These are phyloP conservation scores for Harlomillsia oculata DNA, from an alignment of 1,140 invertebrate species.

Conservation along the genomic window DNA sequence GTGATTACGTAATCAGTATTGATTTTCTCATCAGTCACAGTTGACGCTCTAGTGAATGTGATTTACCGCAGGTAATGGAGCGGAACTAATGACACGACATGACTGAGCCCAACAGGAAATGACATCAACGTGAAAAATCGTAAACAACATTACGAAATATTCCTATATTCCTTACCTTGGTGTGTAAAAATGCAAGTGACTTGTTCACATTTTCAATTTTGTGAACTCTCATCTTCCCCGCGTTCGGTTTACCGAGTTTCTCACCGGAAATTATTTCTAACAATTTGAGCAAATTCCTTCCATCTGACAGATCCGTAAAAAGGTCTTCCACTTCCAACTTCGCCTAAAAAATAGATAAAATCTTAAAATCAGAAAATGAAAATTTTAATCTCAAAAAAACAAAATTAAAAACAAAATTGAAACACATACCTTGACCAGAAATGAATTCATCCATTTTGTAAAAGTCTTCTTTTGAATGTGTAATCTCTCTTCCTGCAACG, in stretches of 20 bases:
- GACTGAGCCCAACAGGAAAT: no score
- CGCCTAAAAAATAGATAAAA: constrained; percentile 47
- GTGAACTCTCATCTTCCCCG: constrained; percentile 93
- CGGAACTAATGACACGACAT: no score
- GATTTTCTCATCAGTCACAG: no score
- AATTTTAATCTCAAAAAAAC: not conserved
- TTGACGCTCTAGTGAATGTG: no score
- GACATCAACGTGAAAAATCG: no score
- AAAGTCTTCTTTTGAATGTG: constrained; percentile 99
- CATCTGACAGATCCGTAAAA: constrained; percentile 91
- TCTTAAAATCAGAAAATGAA: not conserved
- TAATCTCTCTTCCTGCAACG: constrained; percentile 89
- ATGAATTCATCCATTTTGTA: constrained; percentile 99
- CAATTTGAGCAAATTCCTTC: constrained; percentile 87
- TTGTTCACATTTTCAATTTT: constrained; percentile 99
- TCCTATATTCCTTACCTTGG: no score
- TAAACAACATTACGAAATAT: no score
- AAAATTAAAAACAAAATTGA: not conserved
- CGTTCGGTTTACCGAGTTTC: constrained; percentile 91
- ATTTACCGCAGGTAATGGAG: no score
- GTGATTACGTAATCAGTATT: no score
- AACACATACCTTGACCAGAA: constrained; percentile 77
- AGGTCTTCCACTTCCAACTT: constrained; percentile 95
- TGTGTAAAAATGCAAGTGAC: constrained; percentile 92
- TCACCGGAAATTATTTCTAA: constrained; percentile 98